Evolutionary conservation across 1,140 invertebrate species (phyloP).

Genomic region (Wasmannia auropunctata): DNA sequence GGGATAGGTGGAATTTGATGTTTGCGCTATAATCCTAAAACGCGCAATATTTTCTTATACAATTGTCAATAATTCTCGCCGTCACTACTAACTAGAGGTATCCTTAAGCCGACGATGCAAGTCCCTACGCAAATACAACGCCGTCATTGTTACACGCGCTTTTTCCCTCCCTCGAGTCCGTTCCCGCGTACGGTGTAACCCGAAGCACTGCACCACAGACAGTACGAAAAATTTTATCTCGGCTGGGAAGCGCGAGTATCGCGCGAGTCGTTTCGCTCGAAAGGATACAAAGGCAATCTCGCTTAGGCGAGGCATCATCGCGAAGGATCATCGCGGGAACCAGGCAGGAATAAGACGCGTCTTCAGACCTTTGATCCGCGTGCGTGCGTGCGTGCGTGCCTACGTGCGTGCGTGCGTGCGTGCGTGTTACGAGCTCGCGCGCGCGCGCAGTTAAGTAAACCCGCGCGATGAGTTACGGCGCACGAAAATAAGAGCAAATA

Average conservation of each 20-base stretch:
- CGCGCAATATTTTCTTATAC: not conserved
- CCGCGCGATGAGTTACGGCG: constrained; percentile 64
- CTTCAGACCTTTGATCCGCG: constrained; percentile 64
- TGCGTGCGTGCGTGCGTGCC: constrained; percentile 16
- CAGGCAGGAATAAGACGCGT: constrained; percentile 45
- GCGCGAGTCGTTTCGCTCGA: constrained; percentile 53
- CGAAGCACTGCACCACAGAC: not conserved
- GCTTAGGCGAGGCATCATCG: constrained; percentile 58
- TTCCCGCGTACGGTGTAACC: constrained; percentile 45
- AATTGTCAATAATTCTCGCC: not conserved
- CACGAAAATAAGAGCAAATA: constrained; percentile 68
- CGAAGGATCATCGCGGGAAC: constrained; percentile 48
- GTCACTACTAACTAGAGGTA: not conserved
- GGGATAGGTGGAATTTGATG: too few relatives aligned
- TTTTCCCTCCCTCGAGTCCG: not conserved
- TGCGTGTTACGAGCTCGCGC: constrained; percentile 7
- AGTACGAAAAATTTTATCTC: constrained; percentile 49
- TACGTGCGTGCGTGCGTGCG: not conserved
- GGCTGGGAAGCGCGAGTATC: constrained; percentile 41
- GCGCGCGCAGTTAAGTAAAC: constrained; percentile 59
- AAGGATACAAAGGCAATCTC: constrained; percentile 62
- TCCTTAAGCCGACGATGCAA: not conserved
- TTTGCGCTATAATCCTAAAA: not conserved
- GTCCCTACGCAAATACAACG: constrained; percentile 19
- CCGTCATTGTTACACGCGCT: constrained; percentile 22